phyloP scores from a whole-genome alignment of 2,888 invertebrate genomes.

The Himalopsyche anomala region DNA sequence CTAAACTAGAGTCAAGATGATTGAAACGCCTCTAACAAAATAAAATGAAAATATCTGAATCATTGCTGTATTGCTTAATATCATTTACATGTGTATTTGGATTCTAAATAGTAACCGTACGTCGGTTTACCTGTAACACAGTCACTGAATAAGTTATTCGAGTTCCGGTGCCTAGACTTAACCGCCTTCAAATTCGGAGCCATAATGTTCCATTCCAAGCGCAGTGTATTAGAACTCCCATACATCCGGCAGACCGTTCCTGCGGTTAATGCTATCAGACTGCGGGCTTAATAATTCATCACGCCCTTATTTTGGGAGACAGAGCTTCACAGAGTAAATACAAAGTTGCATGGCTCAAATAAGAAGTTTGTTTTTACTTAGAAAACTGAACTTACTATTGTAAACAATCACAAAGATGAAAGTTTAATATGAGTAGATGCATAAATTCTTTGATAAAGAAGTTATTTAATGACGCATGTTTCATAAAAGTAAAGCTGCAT shows the following conservation, averaged over 20 bases:
- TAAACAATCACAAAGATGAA: too few relatives aligned
- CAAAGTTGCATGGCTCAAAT: neutral
- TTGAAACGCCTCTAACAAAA: too few relatives aligned
- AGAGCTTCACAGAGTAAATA: constrained; percentile 18
- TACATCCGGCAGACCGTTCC: constrained; percentile 55
- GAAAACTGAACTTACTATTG: neutral
- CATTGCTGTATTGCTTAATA: too few relatives aligned
- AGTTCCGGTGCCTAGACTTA: constrained; percentile 46
- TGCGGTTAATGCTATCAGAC: constrained; percentile 64
- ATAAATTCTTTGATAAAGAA: too few relatives aligned
- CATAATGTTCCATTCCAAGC: constrained; percentile 48
- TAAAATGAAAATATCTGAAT: too few relatives aligned
- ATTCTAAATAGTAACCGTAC: too few relatives aligned
- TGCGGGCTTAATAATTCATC: constrained; percentile 61
- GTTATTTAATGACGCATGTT: too few relatives aligned
- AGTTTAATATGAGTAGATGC: too few relatives aligned
- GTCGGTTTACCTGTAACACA: neutral
- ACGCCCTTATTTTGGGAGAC: constrained; percentile 35
- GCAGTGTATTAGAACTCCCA: constrained; percentile 52
- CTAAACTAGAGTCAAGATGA: too few relatives aligned
- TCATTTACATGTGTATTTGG: too few relatives aligned
- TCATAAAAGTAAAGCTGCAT: too few relatives aligned
- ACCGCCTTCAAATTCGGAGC: constrained; percentile 50
- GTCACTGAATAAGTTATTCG: constrained; percentile 60
- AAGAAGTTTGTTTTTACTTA: neutral